A percentile compares a stretch with the other conserved stretches of the same genome.
phyloP scores from a whole-genome alignment of 1,140 invertebrate species.

The Nomia melanderi region DNA sequence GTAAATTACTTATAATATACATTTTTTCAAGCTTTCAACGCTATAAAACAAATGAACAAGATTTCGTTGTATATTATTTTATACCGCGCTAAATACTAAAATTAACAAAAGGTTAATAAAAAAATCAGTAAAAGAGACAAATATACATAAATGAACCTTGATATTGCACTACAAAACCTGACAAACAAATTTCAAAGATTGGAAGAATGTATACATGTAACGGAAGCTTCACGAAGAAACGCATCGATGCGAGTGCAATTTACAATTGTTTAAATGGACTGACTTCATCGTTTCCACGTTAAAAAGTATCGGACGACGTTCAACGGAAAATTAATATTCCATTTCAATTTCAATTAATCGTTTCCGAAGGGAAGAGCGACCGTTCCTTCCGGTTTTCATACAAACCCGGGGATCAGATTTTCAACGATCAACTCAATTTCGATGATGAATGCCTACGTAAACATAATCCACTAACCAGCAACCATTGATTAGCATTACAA shows the following conservation, averaged over 20 bases:
- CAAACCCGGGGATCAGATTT: conserved; percentile 58
- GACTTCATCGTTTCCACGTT: background rate
- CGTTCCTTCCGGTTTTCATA: conserved; percentile 6
- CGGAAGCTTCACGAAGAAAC: background rate
- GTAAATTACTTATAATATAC: too few relatives aligned
- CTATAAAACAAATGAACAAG: too few relatives aligned
- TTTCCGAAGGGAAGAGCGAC: background rate
- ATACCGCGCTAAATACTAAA: too few relatives aligned
- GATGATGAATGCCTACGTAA: conserved; percentile 78
- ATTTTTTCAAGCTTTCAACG: too few relatives aligned
- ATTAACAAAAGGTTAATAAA: too few relatives aligned
- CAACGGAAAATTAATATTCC: background rate
- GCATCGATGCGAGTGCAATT: background rate
- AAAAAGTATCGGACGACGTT: background rate
- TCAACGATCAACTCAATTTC: conserved; percentile 75
- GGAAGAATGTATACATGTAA: too few relatives aligned
- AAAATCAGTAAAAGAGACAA: too few relatives aligned
- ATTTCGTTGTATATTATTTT: too few relatives aligned
- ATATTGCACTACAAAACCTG: too few relatives aligned
- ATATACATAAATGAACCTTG: too few relatives aligned
- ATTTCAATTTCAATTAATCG: conserved; percentile 2
- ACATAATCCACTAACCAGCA: conserved; percentile 76
- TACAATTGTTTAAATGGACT: conserved; percentile 7
- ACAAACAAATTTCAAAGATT: too few relatives aligned
- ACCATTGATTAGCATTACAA: conserved; percentile 80